Evolutionary conservation across 2,888 invertebrate species (phyloP).

Genomic region (Acanthoscelides obtectus): DNA sequence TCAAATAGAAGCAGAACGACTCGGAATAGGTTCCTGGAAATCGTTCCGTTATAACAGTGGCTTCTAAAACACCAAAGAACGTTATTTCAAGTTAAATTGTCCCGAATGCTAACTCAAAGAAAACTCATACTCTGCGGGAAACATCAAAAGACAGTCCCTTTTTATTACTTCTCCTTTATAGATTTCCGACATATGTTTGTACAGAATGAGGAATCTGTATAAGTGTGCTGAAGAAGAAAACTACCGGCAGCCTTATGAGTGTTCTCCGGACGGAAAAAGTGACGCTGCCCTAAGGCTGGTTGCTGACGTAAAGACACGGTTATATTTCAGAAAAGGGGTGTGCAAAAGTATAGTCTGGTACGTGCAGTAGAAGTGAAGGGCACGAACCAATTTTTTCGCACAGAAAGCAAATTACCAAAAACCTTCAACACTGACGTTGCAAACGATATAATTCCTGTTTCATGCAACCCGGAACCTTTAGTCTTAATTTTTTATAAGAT

Average conservation of each 20-base stretch:
- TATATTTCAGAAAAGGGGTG: neutral
- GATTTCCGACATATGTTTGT: slow-evolving; percentile 22
- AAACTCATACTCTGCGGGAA: slow-evolving; percentile 30
- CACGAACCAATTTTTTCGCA: too few relatives aligned
- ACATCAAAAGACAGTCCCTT: slow-evolving; percentile 31
- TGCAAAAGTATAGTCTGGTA: neutral
- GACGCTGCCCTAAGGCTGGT: neutral
- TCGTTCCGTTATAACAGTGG: slow-evolving; percentile 4
- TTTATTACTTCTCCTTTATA: slow-evolving; percentile 32
- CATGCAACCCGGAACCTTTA: too few relatives aligned
- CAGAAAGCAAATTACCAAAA: too few relatives aligned
- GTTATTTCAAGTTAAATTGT: slow-evolving; percentile 28
- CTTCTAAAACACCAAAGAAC: slow-evolving; percentile 13
- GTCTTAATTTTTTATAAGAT: too few relatives aligned
- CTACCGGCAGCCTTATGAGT: neutral
- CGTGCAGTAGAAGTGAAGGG: too few relatives aligned
- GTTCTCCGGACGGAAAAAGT: neutral
- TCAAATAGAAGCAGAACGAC: neutral
- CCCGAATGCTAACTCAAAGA: slow-evolving; percentile 27
- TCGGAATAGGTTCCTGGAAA: slow-evolving; percentile 12
- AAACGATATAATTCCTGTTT: too few relatives aligned
- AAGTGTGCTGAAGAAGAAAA: neutral
- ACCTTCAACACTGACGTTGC: too few relatives aligned
- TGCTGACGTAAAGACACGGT: neutral
- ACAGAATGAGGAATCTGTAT: slow-evolving; percentile 1